Percentiles rank a stretch among this genome's conserved stretches.
Conservation (phyloP, 2,797 vertebrate species). For the Gallinago solitaria region DNA sequence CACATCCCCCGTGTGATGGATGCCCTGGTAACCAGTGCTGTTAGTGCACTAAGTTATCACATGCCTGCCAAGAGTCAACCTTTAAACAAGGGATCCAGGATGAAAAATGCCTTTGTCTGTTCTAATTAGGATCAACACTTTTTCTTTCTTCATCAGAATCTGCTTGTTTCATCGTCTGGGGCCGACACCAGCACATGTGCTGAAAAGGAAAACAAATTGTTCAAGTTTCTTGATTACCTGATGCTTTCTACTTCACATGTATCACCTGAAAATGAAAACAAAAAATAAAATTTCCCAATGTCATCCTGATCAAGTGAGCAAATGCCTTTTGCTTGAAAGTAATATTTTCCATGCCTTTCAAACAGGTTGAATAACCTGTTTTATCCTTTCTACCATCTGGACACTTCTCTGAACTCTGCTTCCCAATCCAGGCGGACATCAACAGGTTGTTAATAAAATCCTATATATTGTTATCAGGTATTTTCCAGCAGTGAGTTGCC, state of each 20-base stretch:
- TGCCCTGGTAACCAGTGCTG: fast-evolving
- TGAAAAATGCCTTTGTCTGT: conserved; percentile 49
- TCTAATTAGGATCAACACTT: conserved; percentile 62
- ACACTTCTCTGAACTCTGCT: neutral
- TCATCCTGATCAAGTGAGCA: neutral
- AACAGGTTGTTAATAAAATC: neutral
- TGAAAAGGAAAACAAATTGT: neutral
- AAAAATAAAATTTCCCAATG: neutral
- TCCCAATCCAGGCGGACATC: neutral
- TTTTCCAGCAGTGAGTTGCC: neutral
- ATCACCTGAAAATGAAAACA: neutral
- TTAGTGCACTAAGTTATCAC: neutral
- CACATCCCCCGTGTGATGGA: neutral
- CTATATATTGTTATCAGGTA: neutral
- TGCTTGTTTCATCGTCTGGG: neutral
- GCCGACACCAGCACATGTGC: neutral
- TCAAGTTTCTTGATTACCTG: neutral
- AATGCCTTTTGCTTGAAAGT: neutral
- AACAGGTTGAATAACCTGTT: neutral
- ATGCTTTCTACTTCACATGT: neutral
- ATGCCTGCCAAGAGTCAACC: conserved; percentile 3
- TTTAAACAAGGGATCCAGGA: conserved; percentile 25
- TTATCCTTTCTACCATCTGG: neutral
- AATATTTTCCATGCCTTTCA: neutral
- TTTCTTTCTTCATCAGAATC: conserved; percentile 39